phyloP scores from a whole-genome alignment of 2,113 vertebrate species.

The Daubentonia madagascariensis region DNA sequence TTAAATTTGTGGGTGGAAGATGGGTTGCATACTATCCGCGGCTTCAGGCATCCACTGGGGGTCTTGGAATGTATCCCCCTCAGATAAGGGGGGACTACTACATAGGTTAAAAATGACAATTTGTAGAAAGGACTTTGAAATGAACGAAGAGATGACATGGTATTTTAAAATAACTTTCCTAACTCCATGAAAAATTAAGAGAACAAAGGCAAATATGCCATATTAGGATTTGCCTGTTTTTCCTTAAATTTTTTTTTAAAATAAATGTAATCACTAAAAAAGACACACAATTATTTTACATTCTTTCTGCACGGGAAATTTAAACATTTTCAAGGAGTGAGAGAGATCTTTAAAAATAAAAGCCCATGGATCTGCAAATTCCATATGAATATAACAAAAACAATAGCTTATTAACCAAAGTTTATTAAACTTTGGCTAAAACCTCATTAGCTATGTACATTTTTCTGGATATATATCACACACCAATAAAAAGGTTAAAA shows the following conservation, averaged over 20 bases:
- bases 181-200: neutral
- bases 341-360: neutral
- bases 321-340: neutral
- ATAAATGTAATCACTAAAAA: constrained; percentile 9
- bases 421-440: constrained; percentile 5
- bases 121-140: neutral
- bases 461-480: constrained; percentile 29
- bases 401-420: constrained; percentile 33
- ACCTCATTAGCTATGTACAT: constrained; percentile 1
- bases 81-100: neutral
- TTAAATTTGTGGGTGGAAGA: neutral
- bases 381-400: constrained; percentile 18
- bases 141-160: neutral
- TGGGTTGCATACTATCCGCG: neutral
- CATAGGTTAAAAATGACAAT: neutral
- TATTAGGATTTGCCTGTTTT: neutral
- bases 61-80: neutral
- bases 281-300: neutral
- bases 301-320: neutral
- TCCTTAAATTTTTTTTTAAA: neutral
- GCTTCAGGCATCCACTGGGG: neutral
- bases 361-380: neutral
- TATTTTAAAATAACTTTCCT: neutral
- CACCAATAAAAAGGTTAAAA: neutral
- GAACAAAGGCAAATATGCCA: neutral